These are phyloP conservation scores for Pammene aurita DNA, from an alignment of 2,888 invertebrate species.

Conservation along the genomic window DNA sequence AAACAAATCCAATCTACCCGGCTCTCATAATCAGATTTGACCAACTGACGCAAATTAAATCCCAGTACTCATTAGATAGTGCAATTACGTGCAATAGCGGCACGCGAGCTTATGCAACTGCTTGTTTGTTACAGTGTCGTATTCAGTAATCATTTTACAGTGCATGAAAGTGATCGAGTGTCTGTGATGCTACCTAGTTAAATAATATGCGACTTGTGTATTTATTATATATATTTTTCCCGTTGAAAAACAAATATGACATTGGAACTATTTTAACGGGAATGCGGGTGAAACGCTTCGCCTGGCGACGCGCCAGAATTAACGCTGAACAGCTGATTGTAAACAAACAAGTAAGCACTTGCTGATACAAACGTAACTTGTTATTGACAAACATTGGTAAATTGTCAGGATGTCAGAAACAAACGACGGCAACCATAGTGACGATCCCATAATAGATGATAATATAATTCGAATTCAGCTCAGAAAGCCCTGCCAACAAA, in stretches of 20 bases:
- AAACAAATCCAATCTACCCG: constrained; percentile 41
- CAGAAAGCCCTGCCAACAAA: constrained; percentile 84
- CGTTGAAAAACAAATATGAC: constrained; percentile 79
- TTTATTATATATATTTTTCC: constrained; percentile 54
- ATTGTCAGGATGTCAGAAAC: constrained; percentile 65
- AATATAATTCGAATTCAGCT: constrained; percentile 85
- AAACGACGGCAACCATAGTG: constrained; percentile 70
- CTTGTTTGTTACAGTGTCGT: constrained; percentile 62
- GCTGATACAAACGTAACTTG: constrained; percentile 53
- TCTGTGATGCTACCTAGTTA: constrained; percentile 44
- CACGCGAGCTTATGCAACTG: constrained; percentile 71
- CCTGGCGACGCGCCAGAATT: constrained; percentile 70
- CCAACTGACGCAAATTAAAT: constrained; percentile 59
- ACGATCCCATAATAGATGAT: constrained; percentile 76
- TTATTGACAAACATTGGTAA: constrained; percentile 48
- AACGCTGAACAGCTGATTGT: constrained; percentile 76
- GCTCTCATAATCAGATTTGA: constrained; percentile 32
- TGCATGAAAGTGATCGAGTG: constrained; percentile 63
- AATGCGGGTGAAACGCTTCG: constrained; percentile 70
- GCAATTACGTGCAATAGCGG: constrained; percentile 68
- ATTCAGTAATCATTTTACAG: constrained; percentile 69
- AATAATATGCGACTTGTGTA: constrained; percentile 36
- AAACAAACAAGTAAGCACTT: constrained; percentile 76
- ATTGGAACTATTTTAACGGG: constrained; percentile 78
- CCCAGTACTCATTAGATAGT: constrained; percentile 67